Base-by-base conservation (phyloP, 37 sponge, comb jelly and placozoan species). In the Hexactinellida sp. region DNA sequence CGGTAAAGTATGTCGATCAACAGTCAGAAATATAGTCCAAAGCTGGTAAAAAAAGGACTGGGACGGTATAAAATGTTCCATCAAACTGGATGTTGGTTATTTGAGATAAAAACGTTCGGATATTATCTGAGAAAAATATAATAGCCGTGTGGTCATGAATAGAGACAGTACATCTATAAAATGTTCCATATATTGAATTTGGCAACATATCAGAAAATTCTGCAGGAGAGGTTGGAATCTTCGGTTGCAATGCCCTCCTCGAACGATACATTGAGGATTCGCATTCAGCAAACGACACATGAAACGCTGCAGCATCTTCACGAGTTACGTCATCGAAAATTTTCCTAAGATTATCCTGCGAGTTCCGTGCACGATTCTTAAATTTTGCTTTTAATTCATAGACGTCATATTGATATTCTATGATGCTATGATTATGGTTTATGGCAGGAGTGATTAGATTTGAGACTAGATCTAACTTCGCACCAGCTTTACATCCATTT, bases 371-470 rank as follows among this genome's bases (percentile, higher is more conserved):
- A 10, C 30, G 21, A 63, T 5, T 63, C 30, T 63, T 63, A n/a
- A 7, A 63, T 63, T 63, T 63, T n/a, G 76, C 3, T 63, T 63
- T 63, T 63, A 63, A 63, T 63, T 63, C 76, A 63, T 63, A 63
- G 30, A n/a, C 21, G 21, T 10, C 76, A 63, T 3, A 25, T 28
- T 63, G 21, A n/a, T 63, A 63, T 63, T 63, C 76, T 63, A 63
- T n/a, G 3, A 63, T 25, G 21, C 76, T 23, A n/a, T 63, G 76
- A n/a, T 63, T 63, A 63, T 63, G 76, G 21, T 10, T 25, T 10
- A n/a, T n/a, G 13, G 30, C 30, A 10, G 76, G 76, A 63, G 76
- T 25, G 30, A 63, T 63, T n/a, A 23, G 30, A n/a, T 63, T 63
- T 63, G 76, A 25, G 30, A 25, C 76, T n/a, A 63, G 3, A 63